These are phyloP conservation scores for Gnathonemus echidnorhynchus DNA, from an alignment of 2,113 vertebrate genomes.

Conservation along the genomic window DNA sequence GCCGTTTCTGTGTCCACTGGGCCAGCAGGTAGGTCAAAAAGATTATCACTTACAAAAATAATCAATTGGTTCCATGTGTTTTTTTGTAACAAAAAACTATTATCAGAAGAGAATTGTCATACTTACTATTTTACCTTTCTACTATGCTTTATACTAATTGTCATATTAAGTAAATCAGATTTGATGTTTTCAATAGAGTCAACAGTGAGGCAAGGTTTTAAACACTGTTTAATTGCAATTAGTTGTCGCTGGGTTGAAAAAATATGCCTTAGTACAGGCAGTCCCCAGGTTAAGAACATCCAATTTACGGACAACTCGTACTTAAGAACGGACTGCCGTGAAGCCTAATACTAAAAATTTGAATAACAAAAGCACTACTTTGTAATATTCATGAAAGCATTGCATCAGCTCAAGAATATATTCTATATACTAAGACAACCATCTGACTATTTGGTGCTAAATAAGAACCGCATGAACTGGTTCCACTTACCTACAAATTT, in stretches of 20 bases:
- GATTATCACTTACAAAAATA: neutral
- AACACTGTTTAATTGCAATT: neutral
- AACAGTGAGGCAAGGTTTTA: neutral
- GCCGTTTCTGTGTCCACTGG: neutral
- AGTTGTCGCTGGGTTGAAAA: neutral
- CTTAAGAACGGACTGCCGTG: neutral
- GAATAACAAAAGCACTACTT: neutral
- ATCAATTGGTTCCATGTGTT: neutral
- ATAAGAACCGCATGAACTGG: neutral
- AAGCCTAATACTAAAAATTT: neutral
- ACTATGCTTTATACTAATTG: neutral
- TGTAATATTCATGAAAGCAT: neutral
- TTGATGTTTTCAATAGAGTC: neutral
- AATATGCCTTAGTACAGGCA: neutral
- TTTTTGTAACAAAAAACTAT: neutral
- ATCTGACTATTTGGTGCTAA: neutral
- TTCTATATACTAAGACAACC: neutral
- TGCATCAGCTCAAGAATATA: neutral
- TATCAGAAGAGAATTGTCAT: neutral
- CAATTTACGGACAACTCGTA: neutral
- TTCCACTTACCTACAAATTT: neutral
- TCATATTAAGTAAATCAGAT: neutral
- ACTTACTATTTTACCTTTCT: neutral
- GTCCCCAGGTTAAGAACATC: neutral
- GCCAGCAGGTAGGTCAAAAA: constrained; percentile 44